These are phyloP conservation scores for Scaptomyza montana DNA, from an alignment of 1,140 invertebrate species.

Conservation along the genomic window DNA sequence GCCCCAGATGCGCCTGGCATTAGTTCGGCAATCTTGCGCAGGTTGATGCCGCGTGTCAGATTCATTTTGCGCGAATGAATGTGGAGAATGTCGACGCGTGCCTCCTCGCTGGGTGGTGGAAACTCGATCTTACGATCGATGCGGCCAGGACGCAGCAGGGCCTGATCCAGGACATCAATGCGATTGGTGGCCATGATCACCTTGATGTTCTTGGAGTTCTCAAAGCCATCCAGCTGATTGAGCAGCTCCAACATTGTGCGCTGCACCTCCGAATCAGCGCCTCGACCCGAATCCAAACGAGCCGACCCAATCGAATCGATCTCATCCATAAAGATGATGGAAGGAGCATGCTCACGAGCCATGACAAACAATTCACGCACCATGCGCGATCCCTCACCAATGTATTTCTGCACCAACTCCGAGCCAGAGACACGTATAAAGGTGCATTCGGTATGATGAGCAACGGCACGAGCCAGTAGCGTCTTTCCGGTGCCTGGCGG, in stretches of 20 bases:
- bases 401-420: slow-evolving; percentile 91
- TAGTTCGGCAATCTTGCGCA: slow-evolving; percentile 90
- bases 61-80: slow-evolving; percentile 93
- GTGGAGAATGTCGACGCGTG: slow-evolving; percentile 88
- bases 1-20: slow-evolving; percentile 92
- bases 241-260: slow-evolving; percentile 90
- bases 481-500: slow-evolving; percentile 54
- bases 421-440: slow-evolving; percentile 87
- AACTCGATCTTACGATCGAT: slow-evolving; percentile 93
- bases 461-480: slow-evolving; percentile 44
- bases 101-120: slow-evolving; percentile 91
- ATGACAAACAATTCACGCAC: slow-evolving; percentile 51
- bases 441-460: slow-evolving; percentile 93
- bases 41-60: slow-evolving; percentile 89
- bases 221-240: slow-evolving; percentile 90
- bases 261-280: slow-evolving; percentile 89
- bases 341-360: slow-evolving; percentile 87
- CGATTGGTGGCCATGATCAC: slow-evolving; percentile 92
- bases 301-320: slow-evolving; percentile 92
- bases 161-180: slow-evolving; percentile 92
- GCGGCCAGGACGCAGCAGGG: slow-evolving; percentile 93
- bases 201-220: slow-evolving; percentile 88
- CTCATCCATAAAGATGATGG: slow-evolving; percentile 92
- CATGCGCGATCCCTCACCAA: slow-evolving; percentile 90
- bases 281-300: slow-evolving; percentile 85